phyloP scores from a whole-genome alignment of 2,888 invertebrate genomes.

The Xanthostigma xanthostigma region DNA sequence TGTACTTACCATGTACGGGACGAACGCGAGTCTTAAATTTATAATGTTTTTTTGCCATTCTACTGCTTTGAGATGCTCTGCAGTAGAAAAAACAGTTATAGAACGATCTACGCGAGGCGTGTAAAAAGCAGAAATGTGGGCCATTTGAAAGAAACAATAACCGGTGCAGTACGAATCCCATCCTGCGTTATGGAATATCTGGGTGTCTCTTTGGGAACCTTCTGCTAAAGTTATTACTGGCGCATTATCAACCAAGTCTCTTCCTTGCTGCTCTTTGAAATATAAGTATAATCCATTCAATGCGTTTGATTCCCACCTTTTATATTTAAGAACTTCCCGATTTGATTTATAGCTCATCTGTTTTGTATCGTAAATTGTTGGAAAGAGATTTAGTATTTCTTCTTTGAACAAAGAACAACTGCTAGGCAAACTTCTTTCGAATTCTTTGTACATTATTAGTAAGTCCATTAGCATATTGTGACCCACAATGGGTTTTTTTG shows the following conservation, averaged over 20 bases:
- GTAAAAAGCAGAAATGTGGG: slow-evolving; percentile 41
- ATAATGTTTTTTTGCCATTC: slow-evolving; percentile 35
- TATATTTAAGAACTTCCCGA: slow-evolving; percentile 26
- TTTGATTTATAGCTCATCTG: slow-evolving; percentile 39
- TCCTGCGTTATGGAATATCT: slow-evolving; percentile 56
- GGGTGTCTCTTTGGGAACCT: slow-evolving; percentile 11
- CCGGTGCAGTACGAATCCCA: slow-evolving; percentile 72
- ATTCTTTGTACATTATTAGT: slow-evolving; percentile 54
- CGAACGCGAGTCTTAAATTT: slow-evolving; percentile 43
- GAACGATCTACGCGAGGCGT: slow-evolving; percentile 25
- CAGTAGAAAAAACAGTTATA: slow-evolving; percentile 31
- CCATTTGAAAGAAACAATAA: slow-evolving; percentile 50
- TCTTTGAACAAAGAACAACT: slow-evolving; percentile 48
- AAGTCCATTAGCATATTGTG: slow-evolving; percentile 62
- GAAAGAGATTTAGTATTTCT: slow-evolving; percentile 44
- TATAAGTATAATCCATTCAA: slow-evolving; percentile 42
- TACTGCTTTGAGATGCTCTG: slow-evolving; percentile 36
- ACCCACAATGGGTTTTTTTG: slow-evolving; percentile 56
- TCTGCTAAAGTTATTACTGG: slow-evolving; percentile 24
- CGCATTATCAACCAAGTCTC: slow-evolving; percentile 23
- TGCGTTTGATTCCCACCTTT: slow-evolving; percentile 35
- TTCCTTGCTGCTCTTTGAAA: slow-evolving; percentile 35
- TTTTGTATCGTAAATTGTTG: slow-evolving; percentile 59
- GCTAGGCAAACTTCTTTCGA: slow-evolving; percentile 51
- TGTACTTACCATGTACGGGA: slow-evolving; percentile 39